Evolutionary conservation across 2,113 vertebrate genomes (phyloP), one percentile per base, ranked within the genome.

Genomic region (Gobiocypris rarus): DNA sequence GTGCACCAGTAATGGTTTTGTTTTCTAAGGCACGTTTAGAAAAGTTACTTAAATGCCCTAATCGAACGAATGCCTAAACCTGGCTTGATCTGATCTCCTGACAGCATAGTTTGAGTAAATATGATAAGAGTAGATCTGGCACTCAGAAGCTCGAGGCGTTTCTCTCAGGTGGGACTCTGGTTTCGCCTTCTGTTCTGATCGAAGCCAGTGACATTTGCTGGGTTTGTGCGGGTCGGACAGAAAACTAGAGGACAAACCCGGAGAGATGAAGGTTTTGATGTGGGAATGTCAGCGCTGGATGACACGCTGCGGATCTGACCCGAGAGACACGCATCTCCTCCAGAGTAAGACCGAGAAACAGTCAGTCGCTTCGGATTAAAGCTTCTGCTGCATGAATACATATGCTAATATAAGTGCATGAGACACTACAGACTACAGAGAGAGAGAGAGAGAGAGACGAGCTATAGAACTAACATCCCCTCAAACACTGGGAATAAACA

Each of bases 191-290:
- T 38, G 31, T 69, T 69, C 65, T 75, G n/a, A 26, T 28, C 45
- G 74, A 76, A 77, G 41, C 48, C 11, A 38, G 11, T 86, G 86
- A 85, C 83, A 82, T 83, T 89, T 86, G 70, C 58, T 77, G 26
- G 34, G 31, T 41, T 74, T 83, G 26, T 74, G 84, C 45, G 9
- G 67, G 17, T 84, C 71, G 1, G 11, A 4, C n/a, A 26, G n/a
- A 52, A 22, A 65, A 22, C 9, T 48, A 24, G 17, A 75, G 31
- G 50, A 54, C 5, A 19, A 19, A 54, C 15, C 50, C 15, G 52
- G 1, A 52, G 15, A 52, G 50, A 54, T 54, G 50, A 54, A 61
- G 50, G n/a, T 63, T 50, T 59, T 26, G 56, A 75, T 38, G 73
- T 54, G 14, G 8, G 43, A 59, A 75, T 31, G 43, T 83, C 11